These are phyloP conservation scores for Drosophila navojoa DNA, from an alignment of 1,140 invertebrate genomes.

Conservation along the genomic window DNA sequence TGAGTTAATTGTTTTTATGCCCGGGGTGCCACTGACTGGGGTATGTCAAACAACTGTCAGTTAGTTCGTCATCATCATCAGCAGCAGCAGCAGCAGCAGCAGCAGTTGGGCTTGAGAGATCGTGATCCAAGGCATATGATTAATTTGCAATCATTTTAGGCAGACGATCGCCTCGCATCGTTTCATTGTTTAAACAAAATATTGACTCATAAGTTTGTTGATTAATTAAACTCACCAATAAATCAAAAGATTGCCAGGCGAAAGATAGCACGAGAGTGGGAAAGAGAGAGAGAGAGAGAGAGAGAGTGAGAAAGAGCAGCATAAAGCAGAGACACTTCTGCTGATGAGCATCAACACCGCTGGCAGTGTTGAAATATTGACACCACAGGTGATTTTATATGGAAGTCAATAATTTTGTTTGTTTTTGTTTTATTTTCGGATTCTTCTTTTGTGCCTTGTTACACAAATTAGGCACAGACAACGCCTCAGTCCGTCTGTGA, in stretches of 20 bases:
- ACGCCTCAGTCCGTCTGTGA: constrained; percentile 7
- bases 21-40: constrained; percentile 69
- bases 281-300: constrained; percentile 22
- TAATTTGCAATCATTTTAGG: constrained; percentile 74
- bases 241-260: constrained; percentile 59
- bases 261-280: constrained; percentile 34
- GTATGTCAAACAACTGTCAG: constrained; percentile 81
- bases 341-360: constrained; percentile 75
- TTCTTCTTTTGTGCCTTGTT: constrained; percentile 30
- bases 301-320: neutral
- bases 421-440: neutral
- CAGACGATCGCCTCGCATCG: constrained; percentile 35
- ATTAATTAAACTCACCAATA: constrained; percentile 81
- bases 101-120: constrained; percentile 31
- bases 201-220: constrained; percentile 78
- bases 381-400: constrained; percentile 79
- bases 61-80: constrained; percentile 73
- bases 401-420: constrained; percentile 63
- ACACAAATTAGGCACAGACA: constrained; percentile 44
- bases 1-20: constrained; percentile 75
- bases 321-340: constrained; percentile 41
- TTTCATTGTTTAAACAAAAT: constrained; percentile 71
- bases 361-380: constrained; percentile 82
- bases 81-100: constrained; percentile 51
- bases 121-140: constrained; percentile 68